These are phyloP conservation scores for Onychorhynchus coronatus DNA, from an alignment of 2,113 vertebrate species.

Conservation along the genomic window DNA sequence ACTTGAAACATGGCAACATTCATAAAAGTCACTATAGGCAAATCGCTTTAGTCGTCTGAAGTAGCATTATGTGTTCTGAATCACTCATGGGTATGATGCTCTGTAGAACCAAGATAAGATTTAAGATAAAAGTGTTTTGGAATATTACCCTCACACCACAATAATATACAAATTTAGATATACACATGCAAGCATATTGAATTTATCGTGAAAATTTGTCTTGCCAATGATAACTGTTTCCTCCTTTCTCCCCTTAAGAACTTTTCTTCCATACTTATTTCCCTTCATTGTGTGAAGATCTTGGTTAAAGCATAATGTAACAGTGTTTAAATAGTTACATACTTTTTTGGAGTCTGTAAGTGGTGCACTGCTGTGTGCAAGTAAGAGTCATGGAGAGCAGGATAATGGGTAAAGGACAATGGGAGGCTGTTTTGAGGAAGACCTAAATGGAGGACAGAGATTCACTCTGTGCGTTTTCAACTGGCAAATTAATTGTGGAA, in stretches of 20 bases:
- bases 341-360: not conserved
- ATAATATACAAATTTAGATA: not conserved
- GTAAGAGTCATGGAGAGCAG: not conserved
- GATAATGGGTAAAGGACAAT: not conserved
- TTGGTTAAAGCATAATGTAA: not conserved
- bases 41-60: not conserved
- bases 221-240: not conserved
- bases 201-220: not conserved
- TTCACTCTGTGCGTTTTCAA: not conserved
- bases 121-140: not conserved
- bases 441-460: not conserved
- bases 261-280: not conserved
- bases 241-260: not conserved
- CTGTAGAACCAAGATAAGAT: not conserved
- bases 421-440: not conserved
- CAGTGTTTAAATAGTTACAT: not conserved
- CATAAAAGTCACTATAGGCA: not conserved
- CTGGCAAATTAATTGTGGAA: not conserved
- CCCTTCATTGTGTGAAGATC: not conserved
- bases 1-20: not conserved
- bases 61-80: not conserved
- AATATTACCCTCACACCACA: not conserved
- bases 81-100: not conserved
- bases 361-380: not conserved
- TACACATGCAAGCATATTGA: not conserved